Percentiles rank a stretch among this genome's conserved stretches.
These are phyloP conservation scores for Pachymerium ferrugineum DNA, from an alignment of 2,888 invertebrate species.

Conservation along the genomic window DNA sequence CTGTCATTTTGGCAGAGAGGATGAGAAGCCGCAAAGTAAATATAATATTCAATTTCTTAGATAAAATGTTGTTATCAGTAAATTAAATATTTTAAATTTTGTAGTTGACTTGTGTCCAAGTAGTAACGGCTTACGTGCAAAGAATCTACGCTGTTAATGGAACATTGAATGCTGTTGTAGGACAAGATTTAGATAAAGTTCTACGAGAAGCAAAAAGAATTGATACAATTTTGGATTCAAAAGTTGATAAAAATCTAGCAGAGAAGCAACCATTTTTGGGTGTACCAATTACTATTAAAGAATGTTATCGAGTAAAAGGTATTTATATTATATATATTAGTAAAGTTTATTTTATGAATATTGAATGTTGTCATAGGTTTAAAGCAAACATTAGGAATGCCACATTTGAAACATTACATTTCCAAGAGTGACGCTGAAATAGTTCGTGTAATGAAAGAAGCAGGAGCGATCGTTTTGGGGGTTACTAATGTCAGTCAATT, in stretches of 20 bases:
- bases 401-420: conserved; percentile 58
- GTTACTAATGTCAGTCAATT: conserved; percentile 82
- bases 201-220: conserved; percentile 68
- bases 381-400: conserved; percentile 74
- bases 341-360: no score
- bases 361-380: no score
- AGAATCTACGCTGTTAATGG: conserved; percentile 72
- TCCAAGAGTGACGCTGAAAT: conserved; percentile 63
- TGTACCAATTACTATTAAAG: conserved; percentile 47
- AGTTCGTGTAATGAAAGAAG: conserved; percentile 58
- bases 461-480: conserved; percentile 74
- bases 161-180: conserved; percentile 74
- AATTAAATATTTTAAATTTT: no score
- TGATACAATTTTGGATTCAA: conserved; percentile 60
- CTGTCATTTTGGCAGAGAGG: no score
- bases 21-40: no score
- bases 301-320: conserved; percentile 47
- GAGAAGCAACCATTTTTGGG: conserved; percentile 59
- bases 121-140: conserved; percentile 68
- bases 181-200: conserved; percentile 70
- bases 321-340: no score
- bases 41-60: no score
- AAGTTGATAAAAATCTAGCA: conserved; percentile 60
- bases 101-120: conserved; percentile 63
- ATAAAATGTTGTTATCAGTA: no score